Percentiles rank a stretch among this genome's conserved stretches.
phyloP scores from a whole-genome alignment of 2,888 invertebrate genomes.

The Pyralis farinalis region DNA sequence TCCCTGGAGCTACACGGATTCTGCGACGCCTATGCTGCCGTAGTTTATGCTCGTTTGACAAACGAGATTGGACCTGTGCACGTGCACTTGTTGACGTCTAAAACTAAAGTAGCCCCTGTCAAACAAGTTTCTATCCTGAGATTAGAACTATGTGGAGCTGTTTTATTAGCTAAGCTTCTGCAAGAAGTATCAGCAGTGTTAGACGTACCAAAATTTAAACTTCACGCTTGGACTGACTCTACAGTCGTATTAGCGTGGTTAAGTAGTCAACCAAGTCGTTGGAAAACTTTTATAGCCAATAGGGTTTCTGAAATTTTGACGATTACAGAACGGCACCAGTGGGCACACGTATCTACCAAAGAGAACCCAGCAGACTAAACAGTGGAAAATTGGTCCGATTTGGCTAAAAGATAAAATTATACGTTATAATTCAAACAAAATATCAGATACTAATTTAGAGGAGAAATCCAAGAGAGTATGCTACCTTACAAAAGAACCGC shows the following conservation, averaged over 20 bases:
- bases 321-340: neutral
- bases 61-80: slow-evolving; percentile 8
- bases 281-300: slow-evolving; percentile 4
- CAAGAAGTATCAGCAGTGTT: slow-evolving; percentile 3
- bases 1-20: slow-evolving; percentile 7
- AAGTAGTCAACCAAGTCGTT: slow-evolving; percentile 1
- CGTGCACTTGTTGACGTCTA: slow-evolving; percentile 13
- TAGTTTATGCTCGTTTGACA: slow-evolving; percentile 13
- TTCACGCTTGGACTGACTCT: slow-evolving; percentile 6
- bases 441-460: neutral
- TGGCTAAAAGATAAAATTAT: neutral
- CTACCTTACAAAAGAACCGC: neutral
- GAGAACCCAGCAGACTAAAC: slow-evolving; percentile 8
- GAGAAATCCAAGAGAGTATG: neutral
- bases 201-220: neutral
- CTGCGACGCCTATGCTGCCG: slow-evolving; percentile 8
- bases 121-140: slow-evolving; percentile 7
- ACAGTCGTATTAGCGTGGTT: slow-evolving; percentile 5
- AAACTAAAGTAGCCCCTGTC: slow-evolving; percentile 5
- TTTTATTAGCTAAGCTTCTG: neutral
- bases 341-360: slow-evolving; percentile 1
- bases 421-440: neutral
- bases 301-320: slow-evolving; percentile 5
- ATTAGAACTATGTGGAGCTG: slow-evolving; percentile 3
- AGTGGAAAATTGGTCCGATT: neutral